A percentile compares a stretch with the other conserved stretches of the same genome.
Conservation (phyloP, 1,140 invertebrate species). For the Drosophila subobscura region DNA sequence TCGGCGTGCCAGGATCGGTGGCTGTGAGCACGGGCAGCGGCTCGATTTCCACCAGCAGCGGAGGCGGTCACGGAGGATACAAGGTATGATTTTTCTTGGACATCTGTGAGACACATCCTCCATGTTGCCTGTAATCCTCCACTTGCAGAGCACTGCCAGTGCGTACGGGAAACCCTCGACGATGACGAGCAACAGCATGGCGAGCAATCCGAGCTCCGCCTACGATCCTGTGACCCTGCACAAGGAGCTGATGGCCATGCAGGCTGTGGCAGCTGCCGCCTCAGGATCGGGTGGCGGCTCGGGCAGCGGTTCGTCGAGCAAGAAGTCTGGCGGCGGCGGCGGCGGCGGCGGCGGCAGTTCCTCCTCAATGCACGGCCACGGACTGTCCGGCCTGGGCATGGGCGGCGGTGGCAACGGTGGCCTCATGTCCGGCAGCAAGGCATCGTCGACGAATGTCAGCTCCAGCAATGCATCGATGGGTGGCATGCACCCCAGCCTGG, state of each 20-base stretch:
- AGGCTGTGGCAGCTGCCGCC: slow-evolving; percentile 80
- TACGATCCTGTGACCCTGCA: slow-evolving; percentile 82
- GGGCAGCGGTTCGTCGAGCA: slow-evolving; percentile 58
- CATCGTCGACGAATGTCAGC: slow-evolving; percentile 60
- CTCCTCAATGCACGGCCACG: slow-evolving; percentile 58
- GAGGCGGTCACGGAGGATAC: slow-evolving; percentile 64
- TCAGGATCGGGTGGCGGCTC: slow-evolving; percentile 48
- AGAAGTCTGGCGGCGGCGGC: slow-evolving; percentile 70
- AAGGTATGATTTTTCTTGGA: slow-evolving; percentile 53
- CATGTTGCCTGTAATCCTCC: background rate
- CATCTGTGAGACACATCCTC: background rate
- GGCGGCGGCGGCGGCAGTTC: slow-evolving; percentile 32
- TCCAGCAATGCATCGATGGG: slow-evolving; percentile 51
- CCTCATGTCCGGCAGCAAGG: slow-evolving; percentile 63
- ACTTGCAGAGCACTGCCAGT: slow-evolving; percentile 67
- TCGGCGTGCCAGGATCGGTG: slow-evolving; percentile 64
- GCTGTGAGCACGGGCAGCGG: slow-evolving; percentile 58
- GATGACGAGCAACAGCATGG: slow-evolving; percentile 68
- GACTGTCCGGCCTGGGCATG: slow-evolving; percentile 53
- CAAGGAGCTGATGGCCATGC: slow-evolving; percentile 83
- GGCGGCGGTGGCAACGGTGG: slow-evolving; percentile 21
- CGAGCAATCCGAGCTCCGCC: slow-evolving; percentile 70
- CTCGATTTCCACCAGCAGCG: slow-evolving; percentile 66
- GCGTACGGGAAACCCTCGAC: slow-evolving; percentile 75
- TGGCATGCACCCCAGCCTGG: slow-evolving; percentile 54